Conservation (phyloP, 2,888 invertebrate genomes). For the Heliconius hortense region DNA sequence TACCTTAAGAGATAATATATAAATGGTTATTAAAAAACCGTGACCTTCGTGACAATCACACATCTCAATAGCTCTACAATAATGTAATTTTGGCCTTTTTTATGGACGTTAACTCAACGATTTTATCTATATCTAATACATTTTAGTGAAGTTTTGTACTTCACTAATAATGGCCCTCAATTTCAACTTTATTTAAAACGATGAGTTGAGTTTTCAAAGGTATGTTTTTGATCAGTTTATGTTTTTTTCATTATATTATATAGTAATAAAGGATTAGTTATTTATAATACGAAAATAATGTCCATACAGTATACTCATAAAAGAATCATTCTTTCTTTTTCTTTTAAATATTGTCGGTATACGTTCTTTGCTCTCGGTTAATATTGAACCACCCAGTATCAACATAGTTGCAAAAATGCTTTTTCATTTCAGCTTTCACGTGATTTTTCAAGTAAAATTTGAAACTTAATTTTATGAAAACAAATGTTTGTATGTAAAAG, state of each 20-base stretch:
- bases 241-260: neutral
- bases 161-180: neutral
- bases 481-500: neutral
- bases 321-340: neutral
- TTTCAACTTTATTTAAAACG: constrained; percentile 18
- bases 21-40: neutral
- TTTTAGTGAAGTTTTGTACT: neutral
- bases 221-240: constrained; percentile 5
- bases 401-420: neutral
- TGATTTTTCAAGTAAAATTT: neutral
- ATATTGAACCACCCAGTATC: neutral
- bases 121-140: neutral
- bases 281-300: constrained; percentile 7
- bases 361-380: neutral
- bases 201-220: constrained; percentile 14
- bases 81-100: neutral
- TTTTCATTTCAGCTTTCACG: neutral
- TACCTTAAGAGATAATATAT: neutral
- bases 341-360: neutral
- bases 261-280: neutral
- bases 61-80: neutral
- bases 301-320: neutral
- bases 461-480: neutral
- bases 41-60: neutral
- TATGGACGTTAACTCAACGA: neutral